phyloP scores from a whole-genome alignment of 2,113 vertebrate genomes.

The Odontophorus gujanensis region DNA sequence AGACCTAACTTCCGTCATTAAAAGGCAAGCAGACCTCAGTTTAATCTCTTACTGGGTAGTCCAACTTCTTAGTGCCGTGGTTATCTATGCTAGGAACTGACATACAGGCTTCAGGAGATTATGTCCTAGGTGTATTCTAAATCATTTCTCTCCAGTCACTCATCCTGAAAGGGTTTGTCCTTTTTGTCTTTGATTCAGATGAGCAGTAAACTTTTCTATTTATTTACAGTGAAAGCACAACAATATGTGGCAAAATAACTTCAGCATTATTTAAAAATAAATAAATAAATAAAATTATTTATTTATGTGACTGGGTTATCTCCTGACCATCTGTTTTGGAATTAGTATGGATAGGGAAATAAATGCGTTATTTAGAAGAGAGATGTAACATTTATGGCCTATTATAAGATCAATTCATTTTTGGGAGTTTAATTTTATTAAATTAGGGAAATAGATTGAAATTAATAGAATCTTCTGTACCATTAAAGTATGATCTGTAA shows the following conservation, averaged over 20 bases:
- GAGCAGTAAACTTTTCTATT: not conserved
- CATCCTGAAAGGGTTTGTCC: not conserved
- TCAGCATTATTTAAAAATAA: not conserved
- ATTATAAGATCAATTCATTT: not conserved
- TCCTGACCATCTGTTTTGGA: not conserved
- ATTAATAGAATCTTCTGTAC: not conserved
- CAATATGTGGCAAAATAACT: not conserved
- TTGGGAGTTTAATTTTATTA: constrained; percentile 7
- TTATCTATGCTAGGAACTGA: not conserved
- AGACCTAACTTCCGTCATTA: not conserved
- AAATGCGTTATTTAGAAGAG: not conserved
- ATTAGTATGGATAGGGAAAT: not conserved
- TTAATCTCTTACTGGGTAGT: not conserved
- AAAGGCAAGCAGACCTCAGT: not conserved
- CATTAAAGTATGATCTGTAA: not conserved
- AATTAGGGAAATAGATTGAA: not conserved
- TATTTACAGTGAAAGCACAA: not conserved
- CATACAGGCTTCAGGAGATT: not conserved
- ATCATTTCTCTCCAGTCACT: not conserved
- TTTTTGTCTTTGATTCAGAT: not conserved
- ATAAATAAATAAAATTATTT: not conserved
- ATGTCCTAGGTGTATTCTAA: not conserved
- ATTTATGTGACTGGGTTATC: not conserved
- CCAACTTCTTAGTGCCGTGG: not conserved
- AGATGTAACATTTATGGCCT: not conserved